Percentiles rank a stretch among this genome's conserved stretches.
These are phyloP conservation scores for Phrynosoma platyrhinos DNA, from an alignment of 2,113 vertebrate species.

Conservation along the genomic window DNA sequence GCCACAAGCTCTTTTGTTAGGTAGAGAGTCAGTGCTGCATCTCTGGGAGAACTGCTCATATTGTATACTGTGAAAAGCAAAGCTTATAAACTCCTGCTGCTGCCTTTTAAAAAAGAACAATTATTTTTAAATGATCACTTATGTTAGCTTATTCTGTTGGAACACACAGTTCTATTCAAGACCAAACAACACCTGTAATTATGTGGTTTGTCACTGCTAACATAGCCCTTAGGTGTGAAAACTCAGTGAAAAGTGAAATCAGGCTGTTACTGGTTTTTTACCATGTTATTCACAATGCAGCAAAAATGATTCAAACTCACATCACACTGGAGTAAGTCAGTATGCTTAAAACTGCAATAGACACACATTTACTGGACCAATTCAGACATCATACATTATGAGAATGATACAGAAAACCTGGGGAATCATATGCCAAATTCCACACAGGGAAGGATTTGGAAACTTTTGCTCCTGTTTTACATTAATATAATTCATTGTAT, in stretches of 20 bases:
- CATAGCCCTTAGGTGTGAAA: not conserved
- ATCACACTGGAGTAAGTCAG: not conserved
- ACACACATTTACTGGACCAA: not conserved
- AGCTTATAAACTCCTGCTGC: not conserved
- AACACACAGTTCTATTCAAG: not conserved
- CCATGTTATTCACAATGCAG: not conserved
- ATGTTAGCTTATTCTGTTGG: not conserved
- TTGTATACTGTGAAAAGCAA: not conserved
- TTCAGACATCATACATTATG: not conserved
- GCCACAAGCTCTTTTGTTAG: no score
- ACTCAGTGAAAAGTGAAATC: not conserved
- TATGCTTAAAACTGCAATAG: not conserved
- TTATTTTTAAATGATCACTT: not conserved
- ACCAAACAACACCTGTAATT: not conserved
- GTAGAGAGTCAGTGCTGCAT: not conserved
- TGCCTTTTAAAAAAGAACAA: not conserved
- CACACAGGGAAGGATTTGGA: not conserved
- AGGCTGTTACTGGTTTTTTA: not conserved
- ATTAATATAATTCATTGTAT: not conserved
- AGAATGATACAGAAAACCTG: not conserved
- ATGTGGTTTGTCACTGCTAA: not conserved
- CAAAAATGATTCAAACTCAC: not conserved
- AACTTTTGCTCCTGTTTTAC: not conserved
- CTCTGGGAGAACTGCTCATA: not conserved
- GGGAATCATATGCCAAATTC: not conserved